Evolutionary conservation across 30 jellyfish, hydroid and myxozoan genomes (phyloP).

Genomic region (Aurelia aurita): DNA sequence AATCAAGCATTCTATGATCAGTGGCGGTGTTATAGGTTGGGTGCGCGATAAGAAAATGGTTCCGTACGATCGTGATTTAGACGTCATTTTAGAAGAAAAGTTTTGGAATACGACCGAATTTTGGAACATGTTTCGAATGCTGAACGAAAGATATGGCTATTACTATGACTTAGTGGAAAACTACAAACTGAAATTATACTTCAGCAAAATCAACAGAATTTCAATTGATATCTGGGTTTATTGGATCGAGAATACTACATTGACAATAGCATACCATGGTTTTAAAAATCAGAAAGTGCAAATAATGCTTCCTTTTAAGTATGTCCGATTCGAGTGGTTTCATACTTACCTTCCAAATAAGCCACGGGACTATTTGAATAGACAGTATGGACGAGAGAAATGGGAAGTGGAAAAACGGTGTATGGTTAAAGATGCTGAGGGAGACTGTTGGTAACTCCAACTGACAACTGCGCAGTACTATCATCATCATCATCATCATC

Average conservation of each 20-base stretch:
- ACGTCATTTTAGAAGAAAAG: conserved; percentile 49
- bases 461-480: too few relatives aligned
- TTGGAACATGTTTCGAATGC: conserved; percentile 21
- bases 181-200: conserved; percentile 58
- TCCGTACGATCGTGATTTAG: conserved; percentile 94
- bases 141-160: conserved; percentile 60
- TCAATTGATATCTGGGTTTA: conserved; percentile 89
- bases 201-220: conserved; percentile 55
- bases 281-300: conserved; percentile 39
- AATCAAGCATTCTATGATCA: conserved; percentile 71
- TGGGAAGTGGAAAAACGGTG: conserved; percentile 86
- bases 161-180: conserved; percentile 44
- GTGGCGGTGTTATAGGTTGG: conserved; percentile 97
- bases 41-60: conserved; percentile 75
- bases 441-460: conserved; percentile 64
- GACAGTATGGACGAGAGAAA: conserved; percentile 74
- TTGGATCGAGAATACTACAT: conserved; percentile 12
- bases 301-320: conserved; percentile 67
- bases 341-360: conserved; percentile 71
- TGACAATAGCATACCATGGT: conserved; percentile 35
- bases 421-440: conserved; percentile 72
- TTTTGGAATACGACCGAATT: conserved; percentile 80
- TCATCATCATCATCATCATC: too few relatives aligned
- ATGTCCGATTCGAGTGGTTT: conserved; percentile 69
- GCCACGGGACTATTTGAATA: conserved; percentile 60